These are phyloP conservation scores for Papilio demoleus DNA, from an alignment of 2,888 invertebrate species.

Conservation along the genomic window DNA sequence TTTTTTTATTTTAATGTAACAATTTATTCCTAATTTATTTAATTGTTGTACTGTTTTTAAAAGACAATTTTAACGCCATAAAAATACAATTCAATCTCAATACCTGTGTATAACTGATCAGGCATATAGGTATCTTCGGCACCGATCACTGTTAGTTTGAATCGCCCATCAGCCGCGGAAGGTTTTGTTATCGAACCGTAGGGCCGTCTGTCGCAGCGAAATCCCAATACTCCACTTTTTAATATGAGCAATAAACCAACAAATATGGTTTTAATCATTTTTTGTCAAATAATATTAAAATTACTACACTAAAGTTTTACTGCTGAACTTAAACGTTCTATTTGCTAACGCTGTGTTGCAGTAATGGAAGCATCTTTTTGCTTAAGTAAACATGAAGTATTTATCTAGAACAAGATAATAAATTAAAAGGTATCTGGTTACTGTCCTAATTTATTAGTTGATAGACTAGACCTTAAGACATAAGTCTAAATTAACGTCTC, in stretches of 20 bases:
- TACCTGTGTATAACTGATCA: slow-evolving; percentile 72
- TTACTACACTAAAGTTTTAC: background rate
- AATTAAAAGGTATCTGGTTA: slow-evolving; percentile 41
- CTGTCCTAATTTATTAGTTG: slow-evolving; percentile 37
- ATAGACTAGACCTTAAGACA: slow-evolving; percentile 40
- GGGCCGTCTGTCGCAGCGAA: slow-evolving; percentile 72
- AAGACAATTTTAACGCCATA: no score
- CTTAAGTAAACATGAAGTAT: slow-evolving; percentile 19
- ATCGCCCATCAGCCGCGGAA: slow-evolving; percentile 70
- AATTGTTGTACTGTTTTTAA: no score
- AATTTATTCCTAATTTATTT: no score
- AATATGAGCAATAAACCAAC: slow-evolving; percentile 19
- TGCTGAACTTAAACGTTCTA: slow-evolving; percentile 12
- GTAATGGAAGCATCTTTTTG: slow-evolving; percentile 21
- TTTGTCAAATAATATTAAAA: background rate
- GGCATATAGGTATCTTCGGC: slow-evolving; percentile 67
- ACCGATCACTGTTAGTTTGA: slow-evolving; percentile 59
- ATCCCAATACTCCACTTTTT: slow-evolving; percentile 46
- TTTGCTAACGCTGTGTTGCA: background rate
- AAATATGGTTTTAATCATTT: slow-evolving; percentile 23
- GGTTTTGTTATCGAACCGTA: slow-evolving; percentile 66
- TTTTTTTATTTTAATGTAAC: background rate
- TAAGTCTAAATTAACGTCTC: slow-evolving; percentile 38
- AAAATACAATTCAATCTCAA: no score
- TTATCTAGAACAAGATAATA: slow-evolving; percentile 38